Evolutionary conservation across 2,888 invertebrate genomes (phyloP), one percentile per base, ranked within the genome.

Genomic region (Ptychoptera contaminata): DNA sequence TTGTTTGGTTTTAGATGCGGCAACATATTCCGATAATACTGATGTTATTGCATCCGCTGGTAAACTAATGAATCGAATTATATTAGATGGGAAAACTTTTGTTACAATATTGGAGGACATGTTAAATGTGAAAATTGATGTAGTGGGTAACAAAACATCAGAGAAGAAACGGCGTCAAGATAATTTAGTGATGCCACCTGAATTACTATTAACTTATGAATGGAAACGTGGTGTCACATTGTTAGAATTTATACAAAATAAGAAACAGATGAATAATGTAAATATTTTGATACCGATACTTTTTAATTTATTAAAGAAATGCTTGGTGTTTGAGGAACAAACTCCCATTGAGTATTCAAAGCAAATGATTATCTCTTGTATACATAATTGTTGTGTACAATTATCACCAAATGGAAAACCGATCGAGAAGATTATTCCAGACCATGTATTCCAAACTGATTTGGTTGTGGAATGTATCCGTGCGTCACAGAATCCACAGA

Each of bases 401-500:
- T 67, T 76, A 1, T 58, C 66, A 14, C 52, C 53, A 1, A 54
- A 58, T 49, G 65, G 67, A 1, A 58, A 66, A 40, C 59, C 62
- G 30, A 62, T 59, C 8, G 68, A 70, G 9, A 57, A 71, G 2
- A 65, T 68, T 40, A 55, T 69, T 5, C 61, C 71, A 0, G 70
- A 72, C 44, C 63, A 67, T 9, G 57, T 53, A 2, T 63, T 63
- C 49, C 58, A 58, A 37, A 59, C 64, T 42, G 62, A 65, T 48
- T 54, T 59, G 40, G 56, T 65, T n/a, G 88, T 96, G 1, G 83
- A 88, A 53, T 92, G 91, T 55, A 82, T 97, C 43, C 73, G 94
- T 51, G 80, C 81, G 2, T 90, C 93, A 0, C 82, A 83, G 56
- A 93, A 93, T 64, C 93, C 93, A 1, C 93, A 94, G 65, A 93